phyloP scores from a whole-genome alignment of 2,888 invertebrate genomes.

The Torymus tubicola region DNA sequence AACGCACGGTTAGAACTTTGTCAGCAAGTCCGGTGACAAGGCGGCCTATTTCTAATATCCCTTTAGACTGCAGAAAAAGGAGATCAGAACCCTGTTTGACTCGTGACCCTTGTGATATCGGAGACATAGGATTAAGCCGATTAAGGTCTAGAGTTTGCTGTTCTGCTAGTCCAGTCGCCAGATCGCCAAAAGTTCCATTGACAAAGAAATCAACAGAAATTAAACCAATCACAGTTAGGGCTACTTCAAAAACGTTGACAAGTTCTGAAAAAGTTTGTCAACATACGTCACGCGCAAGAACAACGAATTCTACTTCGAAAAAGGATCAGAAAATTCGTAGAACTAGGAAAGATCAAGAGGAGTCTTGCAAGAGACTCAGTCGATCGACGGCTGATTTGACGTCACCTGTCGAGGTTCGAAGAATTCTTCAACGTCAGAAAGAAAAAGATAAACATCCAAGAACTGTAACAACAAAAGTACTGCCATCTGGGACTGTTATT shows the following conservation, averaged over 20 bases:
- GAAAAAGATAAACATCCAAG: slow-evolving; percentile 62
- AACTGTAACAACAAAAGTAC: slow-evolving; percentile 59
- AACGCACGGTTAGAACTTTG: slow-evolving; percentile 58
- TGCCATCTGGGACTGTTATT: slow-evolving; percentile 71
- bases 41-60: slow-evolving; percentile 49
- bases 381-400: slow-evolving; percentile 78
- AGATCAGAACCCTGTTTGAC: slow-evolving; percentile 62
- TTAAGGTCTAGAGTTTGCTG: slow-evolving; percentile 55
- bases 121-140: slow-evolving; percentile 10
- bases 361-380: slow-evolving; percentile 69
- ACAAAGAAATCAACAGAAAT: slow-evolving; percentile 54
- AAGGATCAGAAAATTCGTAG: slow-evolving; percentile 60
- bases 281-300: slow-evolving; percentile 44
- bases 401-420: slow-evolving; percentile 77
- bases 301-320: slow-evolving; percentile 38
- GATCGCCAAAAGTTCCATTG: slow-evolving; percentile 45
- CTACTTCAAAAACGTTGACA: slow-evolving; percentile 50
- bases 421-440: slow-evolving; percentile 64
- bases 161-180: slow-evolving; percentile 61
- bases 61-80: slow-evolving; percentile 59
- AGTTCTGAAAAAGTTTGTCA: slow-evolving; percentile 44
- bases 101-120: slow-evolving; percentile 44
- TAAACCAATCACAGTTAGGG: slow-evolving; percentile 59
- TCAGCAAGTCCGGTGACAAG: slow-evolving; percentile 62
- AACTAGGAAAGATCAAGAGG: slow-evolving; percentile 67